These are phyloP conservation scores for Chaetura pelagica DNA, from an alignment of 2,113 vertebrate genomes.

Conservation along the genomic window DNA sequence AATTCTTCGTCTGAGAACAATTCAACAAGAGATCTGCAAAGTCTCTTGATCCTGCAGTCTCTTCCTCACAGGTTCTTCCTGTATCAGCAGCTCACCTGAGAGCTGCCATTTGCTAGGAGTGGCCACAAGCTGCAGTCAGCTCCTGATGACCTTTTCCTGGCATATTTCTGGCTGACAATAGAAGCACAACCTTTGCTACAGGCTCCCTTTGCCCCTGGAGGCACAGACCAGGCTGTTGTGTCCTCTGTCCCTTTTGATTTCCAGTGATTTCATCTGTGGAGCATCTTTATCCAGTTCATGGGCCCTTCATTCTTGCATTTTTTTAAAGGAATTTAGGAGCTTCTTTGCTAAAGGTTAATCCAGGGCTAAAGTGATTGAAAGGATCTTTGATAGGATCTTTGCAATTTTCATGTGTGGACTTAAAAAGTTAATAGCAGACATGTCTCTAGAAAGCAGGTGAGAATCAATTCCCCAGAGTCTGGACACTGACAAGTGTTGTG, in stretches of 20 bases:
- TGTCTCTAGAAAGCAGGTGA: neutral
- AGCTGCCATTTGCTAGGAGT: neutral
- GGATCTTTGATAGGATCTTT: neutral
- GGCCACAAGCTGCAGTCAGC: neutral
- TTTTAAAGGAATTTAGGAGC: neutral
- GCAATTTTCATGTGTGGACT: neutral
- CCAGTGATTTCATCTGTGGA: neutral
- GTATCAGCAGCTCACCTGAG: neutral
- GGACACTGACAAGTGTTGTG: accelerated
- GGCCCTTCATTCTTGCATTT: neutral
- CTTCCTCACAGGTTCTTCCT: neutral
- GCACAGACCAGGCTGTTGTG: neutral
- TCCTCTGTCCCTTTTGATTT: neutral
- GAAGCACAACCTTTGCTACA: accelerated
- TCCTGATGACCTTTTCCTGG: neutral
- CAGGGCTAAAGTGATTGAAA: neutral
- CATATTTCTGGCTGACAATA: neutral
- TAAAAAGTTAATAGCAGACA: neutral
- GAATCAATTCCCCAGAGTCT: neutral
- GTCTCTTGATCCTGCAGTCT: neutral
- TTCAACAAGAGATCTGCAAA: neutral
- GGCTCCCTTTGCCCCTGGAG: neutral
- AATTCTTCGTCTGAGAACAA: slow-evolving; percentile 18
- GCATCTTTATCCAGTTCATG: neutral
- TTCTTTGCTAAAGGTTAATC: neutral